These are phyloP conservation scores for Meliscaeva auricollis DNA, from an alignment of 2,888 invertebrate species.

Conservation along the genomic window DNA sequence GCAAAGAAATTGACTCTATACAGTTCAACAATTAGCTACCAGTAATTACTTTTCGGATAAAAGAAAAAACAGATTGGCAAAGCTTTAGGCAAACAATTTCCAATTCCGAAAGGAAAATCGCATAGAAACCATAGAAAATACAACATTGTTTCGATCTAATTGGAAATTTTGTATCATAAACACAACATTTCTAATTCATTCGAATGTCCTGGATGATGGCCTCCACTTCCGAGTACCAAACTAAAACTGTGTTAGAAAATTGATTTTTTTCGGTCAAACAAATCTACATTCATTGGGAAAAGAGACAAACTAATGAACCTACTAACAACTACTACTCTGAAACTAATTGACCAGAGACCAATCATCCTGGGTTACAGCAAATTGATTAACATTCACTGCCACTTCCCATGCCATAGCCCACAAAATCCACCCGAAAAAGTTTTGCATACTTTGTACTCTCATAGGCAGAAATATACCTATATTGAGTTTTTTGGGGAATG, in stretches of 20 bases:
- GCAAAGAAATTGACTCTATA: no score
- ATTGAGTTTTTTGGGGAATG: no score
- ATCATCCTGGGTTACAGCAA: neutral
- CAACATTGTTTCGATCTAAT: neutral
- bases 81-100: neutral
- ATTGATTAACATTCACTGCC: neutral
- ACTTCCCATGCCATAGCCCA: neutral
- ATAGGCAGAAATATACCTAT: no score
- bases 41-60: neutral
- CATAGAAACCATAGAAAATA: neutral
- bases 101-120: neutral
- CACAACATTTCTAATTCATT: neutral
- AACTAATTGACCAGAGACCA: neutral
- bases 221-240: neutral
- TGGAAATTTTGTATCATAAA: neutral
- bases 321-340: neutral
- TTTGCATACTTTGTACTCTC: no score
- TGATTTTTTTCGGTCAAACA: neutral
- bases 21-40: neutral
- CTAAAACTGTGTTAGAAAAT: neutral
- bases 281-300: neutral
- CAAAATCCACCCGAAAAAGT: no score
- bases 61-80: neutral
- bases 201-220: neutral
- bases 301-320: neutral